These are phyloP conservation scores for Danio choprae DNA, from an alignment of 2,797 vertebrate genomes.

Conservation along the genomic window DNA sequence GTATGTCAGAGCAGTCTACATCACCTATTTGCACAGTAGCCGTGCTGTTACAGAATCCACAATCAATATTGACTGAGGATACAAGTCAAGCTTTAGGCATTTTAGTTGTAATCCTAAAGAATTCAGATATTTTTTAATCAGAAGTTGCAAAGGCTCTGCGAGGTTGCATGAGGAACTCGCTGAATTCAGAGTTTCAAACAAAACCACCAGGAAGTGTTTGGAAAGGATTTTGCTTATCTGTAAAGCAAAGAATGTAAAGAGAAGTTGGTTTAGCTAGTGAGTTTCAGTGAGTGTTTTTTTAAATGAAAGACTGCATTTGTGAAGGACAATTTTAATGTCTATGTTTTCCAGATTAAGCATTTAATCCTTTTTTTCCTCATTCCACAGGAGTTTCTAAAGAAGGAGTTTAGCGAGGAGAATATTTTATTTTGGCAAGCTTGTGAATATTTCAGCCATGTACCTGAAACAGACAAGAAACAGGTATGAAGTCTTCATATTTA, in stretches of 20 bases:
- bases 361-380: slow-evolving; percentile 43
- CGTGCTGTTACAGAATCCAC: not conserved
- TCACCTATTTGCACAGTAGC: not conserved
- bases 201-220: slow-evolving; percentile 21
- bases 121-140: not conserved
- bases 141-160: not conserved
- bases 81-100: not conserved
- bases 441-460: slow-evolving; percentile 93
- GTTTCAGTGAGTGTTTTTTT: not conserved
- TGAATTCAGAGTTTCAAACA: slow-evolving; percentile 18
- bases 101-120: not conserved
- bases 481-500: slow-evolving; percentile 68
- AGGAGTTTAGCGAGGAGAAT: slow-evolving; percentile 98
- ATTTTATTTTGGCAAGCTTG: slow-evolving; percentile 98
- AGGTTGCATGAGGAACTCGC: not conserved
- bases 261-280: not conserved
- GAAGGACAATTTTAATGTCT: not conserved
- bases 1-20: slow-evolving; percentile 69
- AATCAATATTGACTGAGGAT: not conserved
- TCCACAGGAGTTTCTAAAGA: slow-evolving; percentile 92
- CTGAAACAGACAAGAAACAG: slow-evolving; percentile 94
- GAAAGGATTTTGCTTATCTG: not conserved
- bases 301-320: not conserved
- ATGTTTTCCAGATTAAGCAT: not conserved
- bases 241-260: not conserved